These are phyloP conservation scores for Botrylloides violaceus DNA, from an alignment of 23 tunicate species.

Conservation along the genomic window DNA sequence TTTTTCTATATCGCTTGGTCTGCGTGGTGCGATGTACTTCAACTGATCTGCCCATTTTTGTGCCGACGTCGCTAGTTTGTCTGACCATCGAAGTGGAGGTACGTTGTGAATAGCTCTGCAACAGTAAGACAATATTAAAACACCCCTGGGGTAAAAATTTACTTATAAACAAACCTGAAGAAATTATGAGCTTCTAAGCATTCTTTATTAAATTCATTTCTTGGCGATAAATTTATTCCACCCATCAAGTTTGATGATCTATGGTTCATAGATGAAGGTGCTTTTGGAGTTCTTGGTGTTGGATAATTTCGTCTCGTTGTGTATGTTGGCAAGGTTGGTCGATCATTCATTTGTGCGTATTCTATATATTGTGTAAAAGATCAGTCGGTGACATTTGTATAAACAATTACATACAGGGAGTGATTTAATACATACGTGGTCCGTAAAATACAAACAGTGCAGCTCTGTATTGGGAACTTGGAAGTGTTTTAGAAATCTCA, in stretches of 20 bases:
- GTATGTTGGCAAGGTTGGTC: no score
- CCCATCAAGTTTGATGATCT: no score
- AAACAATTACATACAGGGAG: no score
- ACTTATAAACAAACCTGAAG: conserved; percentile 10
- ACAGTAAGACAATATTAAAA: neutral
- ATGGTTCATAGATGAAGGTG: no score
- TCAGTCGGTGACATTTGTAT: no score
- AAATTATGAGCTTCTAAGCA: conserved; percentile 7
- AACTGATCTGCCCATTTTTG: conserved; percentile 74
- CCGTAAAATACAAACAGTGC: conserved; percentile 26
- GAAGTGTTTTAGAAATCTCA: conserved; percentile 10
- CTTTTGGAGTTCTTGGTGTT: no score
- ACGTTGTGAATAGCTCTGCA: conserved; percentile 56
- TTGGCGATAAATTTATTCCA: no score
- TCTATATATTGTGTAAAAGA: no score
- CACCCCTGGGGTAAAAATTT: neutral
- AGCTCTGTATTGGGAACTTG: conserved; percentile 35
- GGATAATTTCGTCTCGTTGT: no score
- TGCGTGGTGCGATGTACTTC: conserved; percentile 37
- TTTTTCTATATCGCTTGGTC: conserved; percentile 29
- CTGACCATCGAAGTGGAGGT: conserved; percentile 60
- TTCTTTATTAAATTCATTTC: conserved; percentile 1
- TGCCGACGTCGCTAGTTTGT: conserved; percentile 37
- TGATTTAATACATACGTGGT: conserved; percentile 56
- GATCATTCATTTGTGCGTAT: no score